phyloP scores from a whole-genome alignment of 2,888 invertebrate species.

The Colostygia pectinataria region DNA sequence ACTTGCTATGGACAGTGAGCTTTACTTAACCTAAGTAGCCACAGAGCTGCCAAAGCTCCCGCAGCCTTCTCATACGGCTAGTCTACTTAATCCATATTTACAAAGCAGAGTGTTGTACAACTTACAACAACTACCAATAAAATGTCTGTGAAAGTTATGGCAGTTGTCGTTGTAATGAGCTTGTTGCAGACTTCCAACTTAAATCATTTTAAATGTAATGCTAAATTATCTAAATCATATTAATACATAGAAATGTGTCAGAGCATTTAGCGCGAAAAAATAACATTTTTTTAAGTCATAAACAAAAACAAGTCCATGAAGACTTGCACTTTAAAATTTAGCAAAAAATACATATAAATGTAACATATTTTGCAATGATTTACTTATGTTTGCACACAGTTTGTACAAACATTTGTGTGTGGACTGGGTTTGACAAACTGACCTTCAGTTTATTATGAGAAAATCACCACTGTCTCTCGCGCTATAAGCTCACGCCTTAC shows the following conservation, averaged over 20 bases:
- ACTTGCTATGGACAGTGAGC: slow-evolving; percentile 1
- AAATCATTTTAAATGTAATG: not conserved
- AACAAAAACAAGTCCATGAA: not conserved
- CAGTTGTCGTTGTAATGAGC: slow-evolving; percentile 17
- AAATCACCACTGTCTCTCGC: too few species aligned
- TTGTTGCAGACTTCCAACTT: slow-evolving; percentile 20
- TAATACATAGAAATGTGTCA: not conserved
- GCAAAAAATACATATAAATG: too few species aligned
- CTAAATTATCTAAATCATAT: not conserved
- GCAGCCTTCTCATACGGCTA: slow-evolving; percentile 35
- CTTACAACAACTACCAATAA: slow-evolving; percentile 17
- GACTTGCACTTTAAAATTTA: too few species aligned
- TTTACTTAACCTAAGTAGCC: slow-evolving; percentile 30
- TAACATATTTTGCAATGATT: too few species aligned
- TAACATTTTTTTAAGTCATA: not conserved
- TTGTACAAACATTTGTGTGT: too few species aligned
- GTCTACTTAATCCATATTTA: slow-evolving; percentile 37
- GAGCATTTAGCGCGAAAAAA: too few species aligned
- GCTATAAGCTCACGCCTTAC: too few species aligned
- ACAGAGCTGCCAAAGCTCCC: slow-evolving; percentile 40
- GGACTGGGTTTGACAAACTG: too few species aligned
- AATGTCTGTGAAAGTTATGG: slow-evolving; percentile 10
- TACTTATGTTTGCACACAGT: too few species aligned
- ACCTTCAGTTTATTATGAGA: too few species aligned
- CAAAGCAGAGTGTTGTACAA: slow-evolving; percentile 28